Percentiles rank a stretch among this genome's conserved stretches.
Conservation (phyloP, 2,113 vertebrate genomes). For the Labeo rohita region DNA sequence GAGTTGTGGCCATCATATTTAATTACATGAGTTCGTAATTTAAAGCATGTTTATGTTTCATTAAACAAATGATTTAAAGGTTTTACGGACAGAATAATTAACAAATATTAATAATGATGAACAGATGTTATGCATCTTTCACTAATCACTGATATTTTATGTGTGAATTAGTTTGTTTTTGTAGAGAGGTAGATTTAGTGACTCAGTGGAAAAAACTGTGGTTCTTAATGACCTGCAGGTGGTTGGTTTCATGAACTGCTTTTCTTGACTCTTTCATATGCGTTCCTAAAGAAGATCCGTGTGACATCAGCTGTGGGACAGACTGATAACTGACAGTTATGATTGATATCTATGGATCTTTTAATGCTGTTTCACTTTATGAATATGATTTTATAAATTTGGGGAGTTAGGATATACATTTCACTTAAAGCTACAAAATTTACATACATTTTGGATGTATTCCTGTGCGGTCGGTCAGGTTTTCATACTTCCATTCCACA, state of each 20-base stretch:
- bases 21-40: not conserved
- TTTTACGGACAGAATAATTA: not conserved
- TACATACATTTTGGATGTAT: too few species aligned
- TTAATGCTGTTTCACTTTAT: not conserved
- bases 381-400: too few species aligned
- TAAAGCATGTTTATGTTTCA: not conserved
- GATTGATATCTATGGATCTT: not conserved
- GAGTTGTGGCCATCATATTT: constrained; percentile 38
- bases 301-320: not conserved
- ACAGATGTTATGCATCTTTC: not conserved
- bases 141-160: not conserved
- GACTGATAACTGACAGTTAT: not conserved
- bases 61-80: not conserved
- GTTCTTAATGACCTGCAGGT: not conserved
- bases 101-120: not conserved
- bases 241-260: not conserved
- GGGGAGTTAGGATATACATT: too few species aligned
- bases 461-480: too few species aligned
- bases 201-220: constrained; percentile 13
- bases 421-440: too few species aligned
- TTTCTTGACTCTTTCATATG: not conserved
- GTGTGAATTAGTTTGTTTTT: not conserved
- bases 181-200: not conserved
- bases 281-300: not conserved
- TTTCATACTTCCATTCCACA: too few species aligned